Percentiles rank a stretch among this genome's conserved stretches.
phyloP scores from a whole-genome alignment of 2,888 invertebrate genomes.

The Cantharis rufa region DNA sequence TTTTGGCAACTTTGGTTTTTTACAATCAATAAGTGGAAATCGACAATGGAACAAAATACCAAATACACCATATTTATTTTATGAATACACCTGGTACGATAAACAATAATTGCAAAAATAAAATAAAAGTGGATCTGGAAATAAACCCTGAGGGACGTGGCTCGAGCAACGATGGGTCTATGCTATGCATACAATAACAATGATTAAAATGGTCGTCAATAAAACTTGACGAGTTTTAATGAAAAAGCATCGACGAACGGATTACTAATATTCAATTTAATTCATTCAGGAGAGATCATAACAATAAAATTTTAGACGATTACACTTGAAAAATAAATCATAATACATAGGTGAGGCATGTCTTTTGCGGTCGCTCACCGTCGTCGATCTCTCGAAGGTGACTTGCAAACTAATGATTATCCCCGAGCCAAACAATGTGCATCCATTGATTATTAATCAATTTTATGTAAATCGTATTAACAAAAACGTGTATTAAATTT shows the following conservation, averaged over 20 bases:
- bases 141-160: background rate
- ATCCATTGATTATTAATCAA: slow-evolving; percentile 25
- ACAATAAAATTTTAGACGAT: background rate
- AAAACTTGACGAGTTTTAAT: background rate
- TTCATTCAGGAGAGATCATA: background rate
- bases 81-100: background rate
- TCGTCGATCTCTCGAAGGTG: slow-evolving; percentile 19
- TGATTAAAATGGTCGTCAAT: background rate
- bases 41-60: too few relatives aligned
- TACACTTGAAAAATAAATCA: background rate
- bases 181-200: background rate
- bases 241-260: background rate
- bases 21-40: background rate
- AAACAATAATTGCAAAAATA: background rate
- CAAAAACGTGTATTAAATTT: background rate
- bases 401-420: slow-evolving; percentile 29
- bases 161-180: background rate
- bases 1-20: background rate
- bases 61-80: background rate
- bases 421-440: slow-evolving; percentile 29
- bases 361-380: slow-evolving; percentile 31
- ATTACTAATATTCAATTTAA: slow-evolving; percentile 1
- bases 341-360: slow-evolving; percentile 9
- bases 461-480: slow-evolving; percentile 23
- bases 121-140: background rate